Evolutionary conservation across 2,888 invertebrate species (phyloP), one percentile per base, ranked within the genome.

Genomic region (Drosophila tanythrix): DNA sequence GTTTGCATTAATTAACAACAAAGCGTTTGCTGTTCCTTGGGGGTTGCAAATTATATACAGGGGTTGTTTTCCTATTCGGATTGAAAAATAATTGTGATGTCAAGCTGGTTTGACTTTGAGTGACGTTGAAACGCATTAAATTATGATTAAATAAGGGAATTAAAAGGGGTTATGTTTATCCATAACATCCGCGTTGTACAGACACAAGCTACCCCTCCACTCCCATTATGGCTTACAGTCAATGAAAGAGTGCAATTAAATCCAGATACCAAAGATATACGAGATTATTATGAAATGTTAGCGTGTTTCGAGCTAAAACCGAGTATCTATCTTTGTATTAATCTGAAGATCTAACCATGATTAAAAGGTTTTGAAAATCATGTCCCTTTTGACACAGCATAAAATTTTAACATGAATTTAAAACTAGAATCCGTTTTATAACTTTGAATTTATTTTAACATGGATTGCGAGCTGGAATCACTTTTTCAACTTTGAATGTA

Each of bases 81-180:
- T 58, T 69, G 75, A 18, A 71, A 81, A 76, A 82, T 81, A 70
- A 77, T 74, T 82, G 73, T 53, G 58, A 66, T 72, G 76, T 63
- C 71, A 82, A 82, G 67, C 78, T 70, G 56, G 52, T 55, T 72
- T 89, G 86, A 82, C 88, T 85, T 87, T 88, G 87, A 87, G 76
- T 83, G 90, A 87, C 88, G 83, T 75, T 79, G 79, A 76, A 79
- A 67, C 71, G 69, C 77, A 76, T 79, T 76, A 81, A 89, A 81
- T 81, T 75, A 89, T 88, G 81, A 88, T 84, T 88, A 81, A 82
- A 66, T 76, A 74, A 56, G 56, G 58, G 70, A 71, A 74, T 89
- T 85, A 81, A 83, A 82, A 73, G 78, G 85, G 89, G 74, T 77
- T 83, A 70, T 77, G 64, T 58, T 79, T 61, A 65, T 72, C 68